Evolutionary conservation across 1,140 invertebrate genomes (phyloP).

Genomic region (Brachionus angularis): DNA sequence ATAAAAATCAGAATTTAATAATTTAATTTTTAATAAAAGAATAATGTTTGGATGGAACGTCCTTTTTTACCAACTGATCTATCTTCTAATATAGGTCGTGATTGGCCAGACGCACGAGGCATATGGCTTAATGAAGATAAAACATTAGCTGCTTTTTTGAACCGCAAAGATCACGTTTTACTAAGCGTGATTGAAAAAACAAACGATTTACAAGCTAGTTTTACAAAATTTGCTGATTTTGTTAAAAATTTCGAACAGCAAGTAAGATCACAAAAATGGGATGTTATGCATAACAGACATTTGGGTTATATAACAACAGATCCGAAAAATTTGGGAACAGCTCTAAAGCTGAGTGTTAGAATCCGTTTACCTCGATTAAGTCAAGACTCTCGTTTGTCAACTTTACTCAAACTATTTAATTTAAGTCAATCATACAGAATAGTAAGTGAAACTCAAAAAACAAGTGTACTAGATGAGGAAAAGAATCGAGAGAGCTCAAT

Average conservation of each 20-base stretch:
- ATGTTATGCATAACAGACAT: conserved; percentile 27
- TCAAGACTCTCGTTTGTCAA: conserved; percentile 14
- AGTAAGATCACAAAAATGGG: conserved; percentile 5
- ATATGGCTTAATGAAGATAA: conserved; percentile 31
- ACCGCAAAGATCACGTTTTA: conserved; percentile 38
- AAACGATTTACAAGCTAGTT: background rate
- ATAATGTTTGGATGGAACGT: background rate
- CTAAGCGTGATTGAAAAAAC: conserved; percentile 11
- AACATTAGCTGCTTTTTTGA: conserved; percentile 18
- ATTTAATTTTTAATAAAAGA: background rate
- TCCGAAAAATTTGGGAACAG: conserved; percentile 25
- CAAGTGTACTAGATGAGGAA: background rate
- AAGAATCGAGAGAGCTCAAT: background rate
- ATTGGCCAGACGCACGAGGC: conserved; percentile 40
- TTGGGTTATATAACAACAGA: conserved; percentile 41
- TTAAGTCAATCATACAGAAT: conserved; percentile 27
- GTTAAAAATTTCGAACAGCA: conserved; percentile 26
- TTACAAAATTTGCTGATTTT: conserved; percentile 6
- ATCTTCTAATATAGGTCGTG: conserved; percentile 6
- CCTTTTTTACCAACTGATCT: background rate
- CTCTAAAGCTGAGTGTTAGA: conserved; percentile 6
- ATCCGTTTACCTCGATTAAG: conserved; percentile 14
- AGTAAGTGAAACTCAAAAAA: conserved; percentile 9
- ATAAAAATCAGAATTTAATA: background rate
- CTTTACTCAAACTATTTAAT: conserved; percentile 12